Base-by-base conservation (phyloP, 2,888 invertebrate genomes). In the Rapana venosa region DNA sequence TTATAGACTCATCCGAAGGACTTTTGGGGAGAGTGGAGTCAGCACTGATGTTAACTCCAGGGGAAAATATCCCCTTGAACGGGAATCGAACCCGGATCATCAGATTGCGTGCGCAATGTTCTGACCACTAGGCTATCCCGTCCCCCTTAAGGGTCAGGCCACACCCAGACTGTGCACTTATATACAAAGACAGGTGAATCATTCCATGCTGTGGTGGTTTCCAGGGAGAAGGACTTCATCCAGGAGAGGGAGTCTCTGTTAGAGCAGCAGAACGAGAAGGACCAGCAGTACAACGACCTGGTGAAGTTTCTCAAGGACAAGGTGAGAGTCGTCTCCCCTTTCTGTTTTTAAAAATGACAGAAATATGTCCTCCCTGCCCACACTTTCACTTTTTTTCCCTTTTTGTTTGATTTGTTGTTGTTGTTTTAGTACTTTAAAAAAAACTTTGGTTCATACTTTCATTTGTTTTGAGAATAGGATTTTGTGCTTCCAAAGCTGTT, bases 211-310 rank as follows among this genome's bases (percentile, higher is more conserved):
- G 8, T 47, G 2, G 8, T 8, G 8, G 17, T 61, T 32, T 89
- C 70, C 58, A 90, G 90, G 87, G 98, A 98, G 95, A 97, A 98
- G 84, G 98, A 99, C 96, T 98, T 99, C 96, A 97, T 98, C 70
- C 98, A 98, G 94, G 97, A 99, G 92, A 98, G 99, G 96, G 99
- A 99, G 96, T 98, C 98, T 96, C 98, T 99, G 96, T 97, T 98
- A 95, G 98, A 98, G 95, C 97, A 98, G 94, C 96, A 96, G 91
- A 94, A 95, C 79, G 97, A 97, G 92, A 97, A 96, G 92, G 97
- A 97, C 91, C 95, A 96, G 74, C 96, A 97, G 93, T 97, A 97
- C 94, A 96, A 96, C 91, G 93, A 95, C 84, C 92, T 96, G 84
- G 96, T 96, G 61, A 96, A 96, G 92, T 95, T 95, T n/a, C 94